Base-by-base conservation (phyloP, 2,113 vertebrate genomes). In the Pelecanoides urinatrix region DNA sequence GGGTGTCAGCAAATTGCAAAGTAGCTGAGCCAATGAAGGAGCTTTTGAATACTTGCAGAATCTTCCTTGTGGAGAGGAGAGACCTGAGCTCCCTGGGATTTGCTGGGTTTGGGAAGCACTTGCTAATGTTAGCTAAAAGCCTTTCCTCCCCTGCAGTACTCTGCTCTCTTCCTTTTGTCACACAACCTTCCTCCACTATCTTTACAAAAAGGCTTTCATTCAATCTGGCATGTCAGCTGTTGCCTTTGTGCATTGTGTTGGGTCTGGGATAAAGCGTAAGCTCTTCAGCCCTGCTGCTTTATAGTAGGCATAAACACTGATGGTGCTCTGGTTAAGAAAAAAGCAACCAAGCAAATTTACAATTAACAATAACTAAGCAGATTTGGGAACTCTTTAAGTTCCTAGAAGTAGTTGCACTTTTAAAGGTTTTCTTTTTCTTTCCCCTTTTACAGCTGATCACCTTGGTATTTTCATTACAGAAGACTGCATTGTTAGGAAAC, bases 161-260 rank as follows among this genome's bases (percentile, higher is more conserved):
- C 42, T 30, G 26, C 58, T 83, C 34, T 67, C 71, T 53, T 91
- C 79, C 50, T 82, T 95, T 90, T 76, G 90, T 93, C 79, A 77
- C 73, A 50, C 52, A 58, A 9, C 89, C 84, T 95, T 83, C 86
- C 91, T 79, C 36, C 65, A 14, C 47, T 71, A 11, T 89, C 93
- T 81, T 40, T 89, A 86, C 91, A 89, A 52, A 94, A 80, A 71
- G 76, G 79, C 91, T 95, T 95, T 95, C 61, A 71, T 91, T 80
- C 94, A 94, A 84, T 95, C 94, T 96, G 94, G 91, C 61, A 9
- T 0, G 76, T 96, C 95, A 96, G 95, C 93, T 96, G 91, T 95
- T 94, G 94, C 94, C 65, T 96, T 97, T 96, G 95, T 96, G 83
- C 93, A 74, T 92, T 95, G 94, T 87, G 66, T 56, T 91, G 61